Percentiles rank a stretch among this genome's conserved stretches.
These are phyloP conservation scores for Bombus consobrinus DNA, from an alignment of 1,140 invertebrate genomes.

Conservation along the genomic window DNA sequence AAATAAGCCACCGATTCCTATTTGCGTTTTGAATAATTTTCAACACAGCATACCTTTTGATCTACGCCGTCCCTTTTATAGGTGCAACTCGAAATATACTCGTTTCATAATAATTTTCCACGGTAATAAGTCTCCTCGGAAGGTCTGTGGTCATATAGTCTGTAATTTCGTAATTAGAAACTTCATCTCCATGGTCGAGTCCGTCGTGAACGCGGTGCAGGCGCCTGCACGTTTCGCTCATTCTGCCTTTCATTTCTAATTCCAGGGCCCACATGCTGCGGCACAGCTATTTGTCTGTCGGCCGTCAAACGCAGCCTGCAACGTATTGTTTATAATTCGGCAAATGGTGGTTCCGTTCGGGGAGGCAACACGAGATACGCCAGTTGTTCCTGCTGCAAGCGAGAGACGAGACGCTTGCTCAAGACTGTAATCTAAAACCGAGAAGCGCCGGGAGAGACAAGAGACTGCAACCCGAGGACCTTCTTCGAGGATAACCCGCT, in stretches of 20 bases:
- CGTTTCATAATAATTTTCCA: neutral
- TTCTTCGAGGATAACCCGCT: slow-evolving; percentile 20
- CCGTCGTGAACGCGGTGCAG: neutral
- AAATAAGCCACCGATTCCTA: too few species aligned
- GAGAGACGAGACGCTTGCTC: neutral
- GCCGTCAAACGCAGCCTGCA: slow-evolving; percentile 5
- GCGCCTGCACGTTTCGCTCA: neutral
- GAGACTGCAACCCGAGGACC: neutral
- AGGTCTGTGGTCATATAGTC: too few species aligned
- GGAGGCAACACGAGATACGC: neutral
- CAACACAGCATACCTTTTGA: neutral
- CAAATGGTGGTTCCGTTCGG: neutral
- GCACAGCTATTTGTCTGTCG: slow-evolving; percentile 4
- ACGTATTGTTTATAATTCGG: slow-evolving; percentile 35
- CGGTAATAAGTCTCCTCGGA: neutral
- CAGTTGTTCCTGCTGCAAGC: neutral
- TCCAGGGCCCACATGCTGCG: neutral
- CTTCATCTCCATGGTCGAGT: neutral
- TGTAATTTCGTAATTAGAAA: slow-evolving; percentile 3
- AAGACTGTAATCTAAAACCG: slow-evolving; percentile 28
- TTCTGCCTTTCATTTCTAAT: neutral
- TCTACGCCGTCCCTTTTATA: neutral
- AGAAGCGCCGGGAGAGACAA: neutral
- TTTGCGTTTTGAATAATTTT: neutral
- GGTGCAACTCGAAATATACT: neutral